phyloP scores from a whole-genome alignment of 2,113 vertebrate genomes.

The Hirundichthys speculiger region DNA sequence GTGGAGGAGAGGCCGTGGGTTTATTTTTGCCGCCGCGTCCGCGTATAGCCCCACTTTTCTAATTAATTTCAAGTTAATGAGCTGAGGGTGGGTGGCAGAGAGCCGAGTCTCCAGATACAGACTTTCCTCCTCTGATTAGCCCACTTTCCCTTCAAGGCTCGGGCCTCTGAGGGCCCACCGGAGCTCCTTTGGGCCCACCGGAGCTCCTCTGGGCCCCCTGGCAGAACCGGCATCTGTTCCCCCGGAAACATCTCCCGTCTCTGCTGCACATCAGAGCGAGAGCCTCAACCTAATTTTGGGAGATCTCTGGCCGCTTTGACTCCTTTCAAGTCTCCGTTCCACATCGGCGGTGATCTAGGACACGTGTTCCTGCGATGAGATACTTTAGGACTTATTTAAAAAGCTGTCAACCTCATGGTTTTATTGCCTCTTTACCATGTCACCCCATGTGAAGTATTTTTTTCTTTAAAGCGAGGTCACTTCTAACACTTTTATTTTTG shows the following conservation, averaged over 20 bases:
- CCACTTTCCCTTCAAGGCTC: slow-evolving; percentile 42
- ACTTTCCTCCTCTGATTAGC: slow-evolving; percentile 48
- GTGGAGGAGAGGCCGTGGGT: slow-evolving; percentile 31
- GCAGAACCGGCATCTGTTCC: slow-evolving; percentile 56
- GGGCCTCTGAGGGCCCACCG: slow-evolving; percentile 30
- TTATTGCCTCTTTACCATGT: slow-evolving; percentile 39
- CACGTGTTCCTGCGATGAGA: background rate
- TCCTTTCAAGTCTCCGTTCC: slow-evolving; percentile 10
- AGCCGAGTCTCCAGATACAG: slow-evolving; percentile 40
- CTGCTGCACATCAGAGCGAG: slow-evolving; percentile 23
- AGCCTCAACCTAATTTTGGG: slow-evolving; percentile 32
- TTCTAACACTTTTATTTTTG: slow-evolving; percentile 1
- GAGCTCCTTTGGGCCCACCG: slow-evolving; percentile 27
- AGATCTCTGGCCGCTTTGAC: background rate
- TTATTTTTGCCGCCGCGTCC: slow-evolving; percentile 71
- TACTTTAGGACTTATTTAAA: slow-evolving; percentile 30
- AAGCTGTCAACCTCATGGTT: slow-evolving; percentile 26
- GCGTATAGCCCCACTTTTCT: slow-evolving; percentile 58
- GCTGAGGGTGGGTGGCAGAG: slow-evolving; percentile 26
- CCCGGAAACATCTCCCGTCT: slow-evolving; percentile 15
- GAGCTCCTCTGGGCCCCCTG: slow-evolving; percentile 29
- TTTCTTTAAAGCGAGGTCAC: background rate
- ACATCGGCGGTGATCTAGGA: slow-evolving; percentile 25
- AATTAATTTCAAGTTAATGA: slow-evolving; percentile 80
- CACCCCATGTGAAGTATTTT: background rate